Percentiles rank a stretch among this genome's conserved stretches.
Evolutionary conservation across 2,888 invertebrate genomes (phyloP).

Genomic region (Caenorhabditis sp.): DNA sequence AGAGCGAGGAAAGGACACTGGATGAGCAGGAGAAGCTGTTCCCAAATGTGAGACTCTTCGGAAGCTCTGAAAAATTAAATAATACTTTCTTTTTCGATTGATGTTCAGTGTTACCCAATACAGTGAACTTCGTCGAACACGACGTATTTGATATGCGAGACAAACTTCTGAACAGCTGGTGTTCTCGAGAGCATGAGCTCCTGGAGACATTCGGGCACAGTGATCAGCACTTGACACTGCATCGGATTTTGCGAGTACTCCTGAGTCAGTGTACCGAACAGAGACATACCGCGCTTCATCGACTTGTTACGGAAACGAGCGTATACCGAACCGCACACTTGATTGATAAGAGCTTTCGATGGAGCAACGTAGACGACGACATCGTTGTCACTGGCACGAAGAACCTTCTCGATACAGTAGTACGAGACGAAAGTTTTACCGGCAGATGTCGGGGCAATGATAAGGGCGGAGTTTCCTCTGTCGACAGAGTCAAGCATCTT

Average conservation of each 20-base stretch:
- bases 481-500: slow-evolving; percentile 83
- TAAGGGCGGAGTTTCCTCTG: slow-evolving; percentile 83
- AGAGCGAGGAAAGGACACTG: slow-evolving; percentile 82
- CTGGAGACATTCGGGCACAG: slow-evolving; percentile 80
- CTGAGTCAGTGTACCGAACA: slow-evolving; percentile 82
- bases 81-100: too few relatives aligned
- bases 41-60: slow-evolving; percentile 80
- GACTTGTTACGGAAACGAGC: slow-evolving; percentile 82
- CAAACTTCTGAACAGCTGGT: slow-evolving; percentile 78
- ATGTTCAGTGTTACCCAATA: slow-evolving; percentile 66
- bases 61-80: slow-evolving; percentile 75
- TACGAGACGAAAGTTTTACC: slow-evolving; percentile 84
- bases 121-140: slow-evolving; percentile 82
- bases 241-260: slow-evolving; percentile 78
- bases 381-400: slow-evolving; percentile 82
- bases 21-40: slow-evolving; percentile 81
- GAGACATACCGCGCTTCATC: slow-evolving; percentile 82
- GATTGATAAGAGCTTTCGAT: slow-evolving; percentile 83
- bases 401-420: slow-evolving; percentile 84
- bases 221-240: slow-evolving; percentile 81
- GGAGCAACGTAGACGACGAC: slow-evolving; percentile 84
- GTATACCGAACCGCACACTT: slow-evolving; percentile 83
- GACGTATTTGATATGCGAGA: slow-evolving; percentile 80
- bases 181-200: slow-evolving; percentile 78
- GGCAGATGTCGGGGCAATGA: slow-evolving; percentile 84